Evolutionary conservation across 2,797 vertebrate genomes (phyloP).

Genomic region (Typhlichthys subterraneus): DNA sequence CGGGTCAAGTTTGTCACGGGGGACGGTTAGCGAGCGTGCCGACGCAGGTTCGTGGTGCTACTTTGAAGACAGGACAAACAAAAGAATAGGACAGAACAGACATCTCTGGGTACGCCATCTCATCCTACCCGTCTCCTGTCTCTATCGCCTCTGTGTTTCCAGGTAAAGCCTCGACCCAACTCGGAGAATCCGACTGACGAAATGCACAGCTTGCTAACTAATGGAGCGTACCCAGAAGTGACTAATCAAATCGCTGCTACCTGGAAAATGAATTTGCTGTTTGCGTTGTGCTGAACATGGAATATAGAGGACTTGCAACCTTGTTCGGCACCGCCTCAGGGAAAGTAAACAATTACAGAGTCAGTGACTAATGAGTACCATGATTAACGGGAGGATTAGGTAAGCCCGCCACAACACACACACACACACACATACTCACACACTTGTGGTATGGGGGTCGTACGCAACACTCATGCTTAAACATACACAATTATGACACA

Average conservation of each 20-base stretch:
- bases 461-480: too few relatives aligned
- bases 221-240: conserved; percentile 65
- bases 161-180: conserved; percentile 41
- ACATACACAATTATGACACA: not conserved
- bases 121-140: conserved; percentile 7
- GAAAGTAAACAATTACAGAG: conserved; percentile 74
- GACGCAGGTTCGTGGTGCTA: not conserved
- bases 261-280: conserved; percentile 70
- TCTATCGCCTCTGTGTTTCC: not conserved
- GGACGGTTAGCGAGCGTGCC: not conserved
- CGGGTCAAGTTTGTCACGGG: not conserved
- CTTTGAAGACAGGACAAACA: too few relatives aligned
- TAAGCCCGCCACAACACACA: conserved; percentile 56
- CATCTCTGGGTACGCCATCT: conserved; percentile 20
- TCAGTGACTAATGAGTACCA: conserved; percentile 71
- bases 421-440: conserved; percentile 28
- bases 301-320: conserved; percentile 69
- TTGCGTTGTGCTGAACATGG: conserved; percentile 62
- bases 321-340: conserved; percentile 60
- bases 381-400: conserved; percentile 73
- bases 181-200: conserved; percentile 35
- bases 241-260: conserved; percentile 64
- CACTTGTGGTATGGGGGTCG: not conserved
- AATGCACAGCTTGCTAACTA: conserved; percentile 57
- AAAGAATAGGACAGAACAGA: not conserved